Evolutionary conservation across 2,888 invertebrate species (phyloP), one percentile per base, ranked within the genome.

Genomic region (Drosophila paracracens): DNA sequence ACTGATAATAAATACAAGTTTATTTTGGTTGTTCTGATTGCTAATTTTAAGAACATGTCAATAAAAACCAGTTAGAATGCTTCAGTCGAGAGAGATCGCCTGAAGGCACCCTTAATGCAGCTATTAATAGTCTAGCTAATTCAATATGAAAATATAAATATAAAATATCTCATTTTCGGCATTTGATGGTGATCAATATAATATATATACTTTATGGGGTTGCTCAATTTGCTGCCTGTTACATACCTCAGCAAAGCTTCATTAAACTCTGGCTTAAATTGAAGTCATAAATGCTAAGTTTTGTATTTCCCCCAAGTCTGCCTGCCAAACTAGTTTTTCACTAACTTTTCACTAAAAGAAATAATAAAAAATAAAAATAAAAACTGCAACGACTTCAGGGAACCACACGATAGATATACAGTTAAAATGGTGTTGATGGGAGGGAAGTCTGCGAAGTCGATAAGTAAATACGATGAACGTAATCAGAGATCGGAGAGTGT

Each of bases 401-500:
- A 46, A 46, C 7, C 46, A 46, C 46, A 7, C 13, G 4, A 4
- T 21, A 46, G 13, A 46, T 7, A 13, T 4, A 21, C 21, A 7
- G 21, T 46, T 21, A 46, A 4, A 46, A 46, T 7, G 25, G 16
- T 16, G 46, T 16, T 46, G 25, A 25, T 46, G 21, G 46, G 16
- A 16, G 46, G 21, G 46, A 16, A 16, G 46, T 16, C 46, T 46
- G 46, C 46, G n/a, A 4, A 36, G 3, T 51, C 52, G 61, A 53
- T 75, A 51, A 64, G 48, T 57, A 18, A 46, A 16, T 25, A 16
- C 21, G 21, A 16, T 5, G 35, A 16, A 56, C 53, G 79, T 68
- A 78, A 79, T 79, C 63, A 27, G 27, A 38, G 56, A 38, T 35
- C 18, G 40, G 50, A 46, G 66, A 50, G 72, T 76, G 79, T 79